Evolutionary conservation across 2,797 vertebrate species (phyloP).

Genomic region (Coracias cyanogaster): DNA sequence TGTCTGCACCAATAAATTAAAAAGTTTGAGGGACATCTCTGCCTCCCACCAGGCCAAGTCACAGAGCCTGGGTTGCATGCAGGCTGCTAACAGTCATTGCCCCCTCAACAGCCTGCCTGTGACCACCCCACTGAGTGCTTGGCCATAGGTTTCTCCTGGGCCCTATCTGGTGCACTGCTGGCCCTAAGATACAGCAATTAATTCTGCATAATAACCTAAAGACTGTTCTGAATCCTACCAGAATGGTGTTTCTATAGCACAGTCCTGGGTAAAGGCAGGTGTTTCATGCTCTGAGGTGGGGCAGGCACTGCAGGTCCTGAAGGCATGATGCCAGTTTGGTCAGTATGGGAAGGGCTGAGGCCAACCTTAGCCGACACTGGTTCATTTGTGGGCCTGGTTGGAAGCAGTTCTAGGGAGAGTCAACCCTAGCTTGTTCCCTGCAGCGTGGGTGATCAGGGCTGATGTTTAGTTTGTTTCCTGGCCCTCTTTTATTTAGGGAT

Average conservation of each 20-base stretch:
- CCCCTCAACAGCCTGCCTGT: not conserved
- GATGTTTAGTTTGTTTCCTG: not conserved
- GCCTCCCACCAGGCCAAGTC: not conserved
- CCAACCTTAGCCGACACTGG: not conserved
- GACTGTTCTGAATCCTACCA: not conserved
- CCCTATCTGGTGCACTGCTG: not conserved
- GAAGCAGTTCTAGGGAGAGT: not conserved
- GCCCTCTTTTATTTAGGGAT: not conserved
- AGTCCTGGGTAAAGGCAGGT: not conserved
- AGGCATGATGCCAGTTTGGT: not conserved
- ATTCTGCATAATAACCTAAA: not conserved
- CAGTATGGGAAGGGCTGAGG: not conserved
- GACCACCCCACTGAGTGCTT: rapidly evolving
- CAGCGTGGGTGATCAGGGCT: rapidly evolving
- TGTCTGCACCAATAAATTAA: not conserved
- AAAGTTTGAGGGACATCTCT: not conserved
- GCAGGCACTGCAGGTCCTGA: not conserved
- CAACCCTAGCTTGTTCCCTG: not conserved
- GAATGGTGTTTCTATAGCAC: not conserved
- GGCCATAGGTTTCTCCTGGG: not conserved
- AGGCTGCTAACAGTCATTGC: not conserved
- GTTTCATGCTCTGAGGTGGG: not conserved
- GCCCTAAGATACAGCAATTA: not conserved
- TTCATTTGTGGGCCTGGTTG: not conserved
- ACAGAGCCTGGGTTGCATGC: not conserved